Base-by-base conservation (phyloP, 2,113 vertebrate genomes). In the Hemiprocne comata region DNA sequence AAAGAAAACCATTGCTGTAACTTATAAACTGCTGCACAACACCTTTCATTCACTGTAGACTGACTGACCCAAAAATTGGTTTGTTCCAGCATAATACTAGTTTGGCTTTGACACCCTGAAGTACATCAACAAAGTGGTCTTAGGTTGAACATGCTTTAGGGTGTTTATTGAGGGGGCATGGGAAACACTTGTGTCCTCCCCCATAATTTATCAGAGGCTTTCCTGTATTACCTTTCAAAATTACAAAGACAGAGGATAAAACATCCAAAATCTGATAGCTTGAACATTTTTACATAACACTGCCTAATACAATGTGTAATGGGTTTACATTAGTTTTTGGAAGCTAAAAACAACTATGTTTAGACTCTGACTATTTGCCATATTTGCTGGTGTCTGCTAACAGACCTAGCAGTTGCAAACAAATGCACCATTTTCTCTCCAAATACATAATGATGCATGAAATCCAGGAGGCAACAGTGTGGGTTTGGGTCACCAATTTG, bases 141-240 rank as follows among this genome's bases (percentile, higher is more conserved):
- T 78, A 80, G 66, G 77, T 34, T 93, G 62, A 95, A 95, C 33
- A 15, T 1, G 5, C 58, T 89, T 82, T 79, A 83, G 34, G 69
- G 66, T 66, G 58, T 0, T 53, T 89, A 90, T 83, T 31, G 33
- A 42, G 38, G 51, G 3, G 3, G 7, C 1, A 7, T 71, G 8
- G 7, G 18, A 90, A 75, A 90, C 80, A 77, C 50, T 70, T 89
- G 60, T 54, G 72, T 71, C 61, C 83, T 81, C 70, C 38, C 87
- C 62, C 71, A 81, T 91, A 69, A 78, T 90, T 94, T 96, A 85
- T 86, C 89, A 94, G 38, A 87, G 77, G 80, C 79, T 96, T 87
- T 85, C 46, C 74, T 77, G 86, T 60, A 85, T 93, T 85, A 61
- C 50, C n/a, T 95, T 92, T 93, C 42, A 62, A 94, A 92, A 94